Evolutionary conservation across 2,888 invertebrate species (phyloP), one percentile per base, ranked within the genome.

Genomic region (Neoascia interrupta): DNA sequence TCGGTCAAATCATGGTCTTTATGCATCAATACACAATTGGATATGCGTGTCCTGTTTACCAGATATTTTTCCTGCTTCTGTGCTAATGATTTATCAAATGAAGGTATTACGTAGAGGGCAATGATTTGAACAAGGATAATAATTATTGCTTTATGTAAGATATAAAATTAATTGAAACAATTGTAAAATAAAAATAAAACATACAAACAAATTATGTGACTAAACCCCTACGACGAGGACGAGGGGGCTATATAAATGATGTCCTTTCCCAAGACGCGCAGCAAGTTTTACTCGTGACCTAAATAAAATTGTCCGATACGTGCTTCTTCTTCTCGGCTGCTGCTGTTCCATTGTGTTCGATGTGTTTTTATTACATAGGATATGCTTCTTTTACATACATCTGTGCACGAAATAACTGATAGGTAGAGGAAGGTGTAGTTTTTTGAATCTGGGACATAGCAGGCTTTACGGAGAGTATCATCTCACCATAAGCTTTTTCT

Each of bases 211-310:
- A n/a, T n/a, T n/a, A n/a, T n/a, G n/a, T n/a, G n/a, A n/a, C n/a
- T n/a, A n/a, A n/a, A n/a, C n/a, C n/a, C n/a, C n/a, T n/a, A n/a
- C n/a, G 21, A 49, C 13, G 36, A 31, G 19, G 21, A 19, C 19
- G 21, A 5, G 16, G 26, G 54, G 49, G 23, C 36, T 28, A 13
- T 6, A 49, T 19, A 47, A 16, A 41, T 72, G 66, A 73, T 68
- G 61, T 68, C 66, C 73, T 79, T 68, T 79, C 68, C 49, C 54
- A 79, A 79, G 73, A 73, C 73, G 73, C 73, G 61, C 60, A 68
- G 73, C 73, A 79, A 79, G 61, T 79, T 79, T 61, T 49, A 79
- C 68, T 79, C 73, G 73, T 79, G 79, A 79, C 79, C 79, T 68
- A 79, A 79, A 79, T 79, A 73, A 56, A 61, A 73, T 21, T 66